These are phyloP conservation scores for Flabesymbios commensalis DNA, from an alignment of 2,888 invertebrate species.

Conservation along the genomic window DNA sequence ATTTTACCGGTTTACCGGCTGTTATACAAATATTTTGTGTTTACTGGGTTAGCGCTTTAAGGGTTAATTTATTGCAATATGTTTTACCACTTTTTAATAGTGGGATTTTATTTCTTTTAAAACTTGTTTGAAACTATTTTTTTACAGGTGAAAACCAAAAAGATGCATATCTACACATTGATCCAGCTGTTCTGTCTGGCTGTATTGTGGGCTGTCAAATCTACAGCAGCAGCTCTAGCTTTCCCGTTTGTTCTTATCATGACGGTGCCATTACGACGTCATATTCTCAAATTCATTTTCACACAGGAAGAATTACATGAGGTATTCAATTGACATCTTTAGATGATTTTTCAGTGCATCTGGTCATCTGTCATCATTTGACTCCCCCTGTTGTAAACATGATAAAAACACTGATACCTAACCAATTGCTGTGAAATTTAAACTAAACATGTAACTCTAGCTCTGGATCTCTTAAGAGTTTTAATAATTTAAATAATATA, in stretches of 20 bases:
- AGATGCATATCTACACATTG: slow-evolving; percentile 89
- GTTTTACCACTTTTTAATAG: not conserved
- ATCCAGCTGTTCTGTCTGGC: slow-evolving; percentile 81
- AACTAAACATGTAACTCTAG: too few species aligned
- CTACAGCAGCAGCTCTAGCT: slow-evolving; percentile 83
- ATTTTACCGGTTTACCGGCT: too few species aligned
- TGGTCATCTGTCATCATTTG: too few species aligned
- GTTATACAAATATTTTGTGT: not conserved
- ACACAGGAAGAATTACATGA: slow-evolving; percentile 78
- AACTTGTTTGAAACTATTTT: not conserved
- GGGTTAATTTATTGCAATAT: not conserved
- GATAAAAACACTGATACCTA: too few species aligned
- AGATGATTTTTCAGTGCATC: too few species aligned
- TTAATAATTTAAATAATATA: not conserved
- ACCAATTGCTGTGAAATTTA: too few species aligned
- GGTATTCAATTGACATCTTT: slow-evolving; percentile 11
- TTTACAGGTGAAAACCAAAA: slow-evolving; percentile 81
- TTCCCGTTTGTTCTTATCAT: slow-evolving; percentile 88
- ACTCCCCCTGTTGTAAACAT: too few species aligned
- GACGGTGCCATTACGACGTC: slow-evolving; percentile 83
- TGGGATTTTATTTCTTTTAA: too few species aligned
- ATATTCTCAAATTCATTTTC: slow-evolving; percentile 73
- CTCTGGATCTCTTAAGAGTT: too few species aligned
- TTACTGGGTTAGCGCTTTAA: not conserved
- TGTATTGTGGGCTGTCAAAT: slow-evolving; percentile 85